A percentile compares a stretch with the other conserved stretches of the same genome.
Conservation (phyloP, 2,888 invertebrate species). For the Lasioglossum oenotherae region DNA sequence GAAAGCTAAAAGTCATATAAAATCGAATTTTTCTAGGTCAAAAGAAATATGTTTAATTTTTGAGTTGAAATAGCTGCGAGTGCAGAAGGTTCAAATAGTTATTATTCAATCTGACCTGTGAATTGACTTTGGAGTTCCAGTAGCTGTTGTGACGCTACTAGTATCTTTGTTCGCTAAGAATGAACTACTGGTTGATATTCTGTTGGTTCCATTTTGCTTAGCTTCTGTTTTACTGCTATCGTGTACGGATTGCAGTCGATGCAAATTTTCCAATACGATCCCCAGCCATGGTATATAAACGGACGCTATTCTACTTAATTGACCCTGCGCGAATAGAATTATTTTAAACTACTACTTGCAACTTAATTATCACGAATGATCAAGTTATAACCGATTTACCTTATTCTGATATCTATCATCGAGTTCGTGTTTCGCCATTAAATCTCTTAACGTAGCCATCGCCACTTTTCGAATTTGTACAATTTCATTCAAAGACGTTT, state of each 20-base stretch:
- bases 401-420: constrained; percentile 95
- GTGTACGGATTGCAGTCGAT: constrained; percentile 86
- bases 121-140: constrained; percentile 79
- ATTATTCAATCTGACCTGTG: constrained; percentile 71
- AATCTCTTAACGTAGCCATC: constrained; percentile 91
- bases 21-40: no score
- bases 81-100: neutral
- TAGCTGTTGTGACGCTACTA: constrained; percentile 73
- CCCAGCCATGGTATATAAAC: constrained; percentile 97
- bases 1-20: no score
- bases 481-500: constrained; percentile 93
- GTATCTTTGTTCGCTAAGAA: constrained; percentile 86
- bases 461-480: constrained; percentile 93
- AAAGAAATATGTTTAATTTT: no score
- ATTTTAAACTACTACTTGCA: neutral
- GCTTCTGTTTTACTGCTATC: constrained; percentile 83
- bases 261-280: constrained; percentile 94
- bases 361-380: neutral
- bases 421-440: constrained; percentile 96
- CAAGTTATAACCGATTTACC: constrained; percentile 82
- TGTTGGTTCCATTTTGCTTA: constrained; percentile 83
- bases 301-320: constrained; percentile 93
- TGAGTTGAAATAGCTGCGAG: neutral
- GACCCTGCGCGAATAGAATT: constrained; percentile 84
- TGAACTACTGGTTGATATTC: constrained; percentile 87